Conservation (phyloP, 2,888 invertebrate species). For the Cactoblastis cactorum region DNA sequence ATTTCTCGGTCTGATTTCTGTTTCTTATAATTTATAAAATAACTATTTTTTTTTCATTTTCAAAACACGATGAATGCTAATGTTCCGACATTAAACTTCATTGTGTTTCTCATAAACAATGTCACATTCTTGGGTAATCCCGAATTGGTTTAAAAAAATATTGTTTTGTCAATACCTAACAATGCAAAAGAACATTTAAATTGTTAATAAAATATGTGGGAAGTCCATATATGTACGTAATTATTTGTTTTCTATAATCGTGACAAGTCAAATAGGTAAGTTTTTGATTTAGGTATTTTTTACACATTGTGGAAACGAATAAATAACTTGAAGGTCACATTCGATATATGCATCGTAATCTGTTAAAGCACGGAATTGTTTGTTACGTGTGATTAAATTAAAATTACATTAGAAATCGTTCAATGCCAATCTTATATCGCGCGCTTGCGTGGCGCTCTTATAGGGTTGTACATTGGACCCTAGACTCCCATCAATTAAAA, state of each 20-base stretch:
- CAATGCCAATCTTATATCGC: constrained; percentile 27
- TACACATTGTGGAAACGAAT: background rate
- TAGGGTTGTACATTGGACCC: constrained; percentile 11
- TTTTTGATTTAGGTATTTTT: constrained; percentile 7
- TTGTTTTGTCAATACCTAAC: background rate
- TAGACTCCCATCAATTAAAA: too few species aligned
- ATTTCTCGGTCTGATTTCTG: too few species aligned
- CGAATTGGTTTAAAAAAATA: constrained; percentile 5
- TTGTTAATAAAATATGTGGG: constrained; percentile 10
- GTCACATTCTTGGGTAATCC: constrained; percentile 10
- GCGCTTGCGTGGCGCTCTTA: constrained; percentile 9
- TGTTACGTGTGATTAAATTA: constrained; percentile 25
- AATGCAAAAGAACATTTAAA: background rate
- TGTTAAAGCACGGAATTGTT: constrained; percentile 33
- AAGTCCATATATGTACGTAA: constrained; percentile 21
- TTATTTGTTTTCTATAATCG: constrained; percentile 20
- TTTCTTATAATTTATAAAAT: too few species aligned
- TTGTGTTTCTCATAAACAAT: background rate
- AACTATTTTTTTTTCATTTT: too few species aligned
- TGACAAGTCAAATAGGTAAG: constrained; percentile 16
- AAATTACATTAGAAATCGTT: constrained; percentile 30
- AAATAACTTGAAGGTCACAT: constrained; percentile 22
- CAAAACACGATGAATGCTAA: background rate
- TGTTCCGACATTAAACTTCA: background rate
- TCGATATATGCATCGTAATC: constrained; percentile 28